These are phyloP conservation scores for Isurus oxyrinchus DNA, from an alignment of 2,113 vertebrate species.

Conservation along the genomic window DNA sequence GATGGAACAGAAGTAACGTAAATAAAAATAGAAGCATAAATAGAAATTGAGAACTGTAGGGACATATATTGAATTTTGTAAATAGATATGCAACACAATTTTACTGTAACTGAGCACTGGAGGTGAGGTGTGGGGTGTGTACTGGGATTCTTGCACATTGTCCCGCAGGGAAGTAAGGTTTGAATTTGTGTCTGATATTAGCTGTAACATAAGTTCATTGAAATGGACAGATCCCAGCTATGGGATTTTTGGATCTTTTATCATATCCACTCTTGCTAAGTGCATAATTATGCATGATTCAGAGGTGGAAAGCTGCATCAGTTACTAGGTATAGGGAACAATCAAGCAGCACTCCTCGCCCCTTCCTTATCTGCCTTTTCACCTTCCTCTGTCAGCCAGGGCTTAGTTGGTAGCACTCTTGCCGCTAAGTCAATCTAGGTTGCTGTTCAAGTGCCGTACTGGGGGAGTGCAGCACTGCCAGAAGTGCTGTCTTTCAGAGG, in stretches of 20 bases:
- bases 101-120: background rate
- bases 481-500: background rate
- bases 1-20: background rate
- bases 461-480: no score
- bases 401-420: background rate
- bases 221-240: background rate
- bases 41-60: background rate
- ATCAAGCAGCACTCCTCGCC: background rate
- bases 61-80: background rate
- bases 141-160: background rate
- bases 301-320: background rate
- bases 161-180: background rate
- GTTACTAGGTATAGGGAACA: background rate
- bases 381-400: background rate
- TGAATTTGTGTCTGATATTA: background rate
- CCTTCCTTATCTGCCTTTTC: background rate
- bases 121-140: background rate
- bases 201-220: background rate
- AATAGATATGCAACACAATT: background rate
- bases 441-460: background rate
- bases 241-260: background rate
- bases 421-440: background rate
- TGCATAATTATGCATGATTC: background rate
- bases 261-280: background rate
- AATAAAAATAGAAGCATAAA: background rate